Conservation (phyloP, 2,113 vertebrate species). For the Plectropomus leopardus region DNA sequence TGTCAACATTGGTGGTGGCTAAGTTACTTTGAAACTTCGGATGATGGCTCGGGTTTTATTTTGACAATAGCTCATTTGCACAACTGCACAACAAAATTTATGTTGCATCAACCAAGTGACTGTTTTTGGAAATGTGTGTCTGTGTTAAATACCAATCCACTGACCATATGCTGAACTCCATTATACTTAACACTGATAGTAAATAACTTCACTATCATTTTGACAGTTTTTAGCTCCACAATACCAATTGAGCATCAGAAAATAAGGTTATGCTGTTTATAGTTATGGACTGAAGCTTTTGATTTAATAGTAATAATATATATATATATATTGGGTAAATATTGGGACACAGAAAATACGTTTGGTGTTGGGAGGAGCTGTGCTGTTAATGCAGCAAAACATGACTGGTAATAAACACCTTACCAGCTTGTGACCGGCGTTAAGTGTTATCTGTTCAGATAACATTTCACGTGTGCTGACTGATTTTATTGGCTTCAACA, state of each 20-base stretch:
- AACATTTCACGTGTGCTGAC: constrained; percentile 37
- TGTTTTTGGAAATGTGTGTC: constrained; percentile 40
- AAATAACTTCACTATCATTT: too few species aligned
- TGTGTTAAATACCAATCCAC: constrained; percentile 62
- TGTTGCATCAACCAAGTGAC: not conserved
- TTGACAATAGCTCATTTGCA: not conserved
- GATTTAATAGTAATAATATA: too few species aligned
- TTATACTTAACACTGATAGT: constrained; percentile 39
- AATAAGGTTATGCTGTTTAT: too few species aligned
- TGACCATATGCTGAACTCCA: constrained; percentile 67
- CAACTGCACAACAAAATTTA: constrained; percentile 29
- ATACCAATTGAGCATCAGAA: too few species aligned
- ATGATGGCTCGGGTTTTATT: constrained; percentile 16
- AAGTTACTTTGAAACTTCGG: constrained; percentile 45
- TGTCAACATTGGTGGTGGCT: constrained; percentile 3
- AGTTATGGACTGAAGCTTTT: too few species aligned
- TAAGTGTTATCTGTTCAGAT: constrained; percentile 32
- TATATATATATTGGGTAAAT: not conserved
- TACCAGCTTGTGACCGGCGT: constrained; percentile 21
- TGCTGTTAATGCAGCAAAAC: constrained; percentile 42
- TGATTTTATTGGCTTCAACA: constrained; percentile 27
- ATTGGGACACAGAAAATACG: not conserved
- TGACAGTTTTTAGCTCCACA: too few species aligned
- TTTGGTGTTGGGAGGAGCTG: constrained; percentile 13
- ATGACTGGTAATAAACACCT: constrained; percentile 27